Percentiles rank a stretch among this genome's conserved stretches.
phyloP scores from a whole-genome alignment of 2,888 invertebrate genomes.

The Thysanoteuthis rhombus region DNA sequence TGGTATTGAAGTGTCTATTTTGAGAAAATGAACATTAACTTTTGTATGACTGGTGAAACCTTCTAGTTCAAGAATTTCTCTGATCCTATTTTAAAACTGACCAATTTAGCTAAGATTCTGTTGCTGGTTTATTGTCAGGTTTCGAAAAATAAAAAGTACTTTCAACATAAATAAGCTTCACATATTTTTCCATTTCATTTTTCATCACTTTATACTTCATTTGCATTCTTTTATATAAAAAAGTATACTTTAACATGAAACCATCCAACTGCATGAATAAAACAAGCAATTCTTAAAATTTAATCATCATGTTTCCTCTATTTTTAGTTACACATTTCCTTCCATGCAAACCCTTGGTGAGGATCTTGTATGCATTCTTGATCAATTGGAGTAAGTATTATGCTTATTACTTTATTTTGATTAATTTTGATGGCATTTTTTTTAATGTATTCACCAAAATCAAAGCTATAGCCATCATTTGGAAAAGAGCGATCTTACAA shows the following conservation, averaged over 20 bases:
- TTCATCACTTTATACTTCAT: neutral
- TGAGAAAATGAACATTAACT: too few relatives aligned
- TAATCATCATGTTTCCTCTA: slow-evolving; percentile 29
- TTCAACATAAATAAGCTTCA: neutral
- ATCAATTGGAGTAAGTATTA: slow-evolving; percentile 76
- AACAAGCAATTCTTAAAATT: too few relatives aligned
- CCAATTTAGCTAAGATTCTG: neutral
- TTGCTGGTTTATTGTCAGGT: neutral
- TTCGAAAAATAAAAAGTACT: too few relatives aligned
- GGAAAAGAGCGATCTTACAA: neutral
- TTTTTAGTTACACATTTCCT: slow-evolving; percentile 80
- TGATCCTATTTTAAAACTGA: neutral
- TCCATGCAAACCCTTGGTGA: slow-evolving; percentile 84
- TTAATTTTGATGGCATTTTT: too few relatives aligned
- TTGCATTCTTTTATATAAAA: neutral
- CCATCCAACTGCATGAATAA: neutral
- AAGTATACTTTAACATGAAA: neutral
- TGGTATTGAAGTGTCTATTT: too few relatives aligned
- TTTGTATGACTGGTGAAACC: too few relatives aligned
- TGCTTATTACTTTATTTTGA: neutral
- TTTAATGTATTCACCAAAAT: too few relatives aligned
- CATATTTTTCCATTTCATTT: neutral
- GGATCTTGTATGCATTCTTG: slow-evolving; percentile 82
- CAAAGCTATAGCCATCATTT: neutral
- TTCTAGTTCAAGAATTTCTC: too few relatives aligned